Conservation (phyloP, 2,888 invertebrate species). For the Notodonta ziczac region DNA sequence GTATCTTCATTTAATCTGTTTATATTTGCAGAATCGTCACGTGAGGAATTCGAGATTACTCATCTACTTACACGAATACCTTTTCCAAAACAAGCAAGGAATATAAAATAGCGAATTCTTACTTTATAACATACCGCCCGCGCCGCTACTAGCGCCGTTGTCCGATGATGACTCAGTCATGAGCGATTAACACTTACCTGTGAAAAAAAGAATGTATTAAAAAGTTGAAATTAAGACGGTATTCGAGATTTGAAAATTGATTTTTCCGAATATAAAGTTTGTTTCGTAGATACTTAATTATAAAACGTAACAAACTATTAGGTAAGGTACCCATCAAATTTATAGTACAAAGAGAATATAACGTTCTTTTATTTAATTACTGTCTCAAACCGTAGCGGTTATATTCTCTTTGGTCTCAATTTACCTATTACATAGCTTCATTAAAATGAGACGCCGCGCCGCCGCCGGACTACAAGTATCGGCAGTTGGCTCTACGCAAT, state of each 20-base stretch:
- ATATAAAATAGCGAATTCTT: constrained; percentile 24
- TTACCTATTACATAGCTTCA: too few relatives aligned
- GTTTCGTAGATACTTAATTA: too few relatives aligned
- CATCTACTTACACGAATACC: constrained; percentile 26
- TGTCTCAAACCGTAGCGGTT: too few relatives aligned
- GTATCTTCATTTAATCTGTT: not conserved
- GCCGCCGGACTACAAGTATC: not conserved
- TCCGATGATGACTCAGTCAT: constrained; percentile 16
- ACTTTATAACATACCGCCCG: constrained; percentile 15
- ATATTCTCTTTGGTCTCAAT: too few relatives aligned
- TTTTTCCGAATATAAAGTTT: not conserved
- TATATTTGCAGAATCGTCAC: constrained; percentile 14
- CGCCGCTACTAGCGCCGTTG: constrained; percentile 7
- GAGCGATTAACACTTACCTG: constrained; percentile 51
- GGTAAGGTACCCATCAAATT: too few relatives aligned
- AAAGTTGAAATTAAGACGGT: not conserved
- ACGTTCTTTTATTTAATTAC: too few relatives aligned
- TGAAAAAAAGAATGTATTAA: constrained; percentile 29
- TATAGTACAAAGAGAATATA: too few relatives aligned
- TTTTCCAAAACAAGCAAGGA: constrained; percentile 25
- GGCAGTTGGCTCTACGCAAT: not conserved
- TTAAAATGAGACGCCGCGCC: too few relatives aligned
- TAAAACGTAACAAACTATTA: too few relatives aligned
- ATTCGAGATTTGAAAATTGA: not conserved
- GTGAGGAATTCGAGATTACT: constrained; percentile 35